Percentiles rank a stretch among this genome's conserved stretches.
Conservation (phyloP, 2,888 invertebrate species). For the Ectobius pallidus region DNA sequence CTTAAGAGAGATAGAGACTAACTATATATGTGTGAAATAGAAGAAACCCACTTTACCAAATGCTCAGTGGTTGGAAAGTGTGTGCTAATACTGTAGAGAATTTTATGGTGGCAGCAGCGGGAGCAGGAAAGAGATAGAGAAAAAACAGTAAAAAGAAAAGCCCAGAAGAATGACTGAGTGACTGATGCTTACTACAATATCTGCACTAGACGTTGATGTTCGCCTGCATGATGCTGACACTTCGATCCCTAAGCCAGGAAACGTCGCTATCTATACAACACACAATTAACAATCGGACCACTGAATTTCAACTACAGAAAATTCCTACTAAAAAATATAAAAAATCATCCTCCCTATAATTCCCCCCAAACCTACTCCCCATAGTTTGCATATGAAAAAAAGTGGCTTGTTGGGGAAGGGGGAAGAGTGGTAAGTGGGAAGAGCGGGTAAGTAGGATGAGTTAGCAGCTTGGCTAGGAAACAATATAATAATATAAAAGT, state of each 20-base stretch:
- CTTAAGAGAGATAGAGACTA: not conserved
- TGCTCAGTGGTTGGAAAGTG: constrained; percentile 2
- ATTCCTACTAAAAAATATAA: constrained; percentile 19
- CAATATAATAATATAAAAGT: constrained; percentile 16
- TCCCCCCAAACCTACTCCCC: not conserved
- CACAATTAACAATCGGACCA: constrained; percentile 21
- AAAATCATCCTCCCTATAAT: constrained; percentile 13
- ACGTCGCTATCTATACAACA: not conserved
- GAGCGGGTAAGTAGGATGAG: not conserved
- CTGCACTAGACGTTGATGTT: constrained; percentile 5
- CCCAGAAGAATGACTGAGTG: not conserved
- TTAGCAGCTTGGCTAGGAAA: constrained; percentile 1
- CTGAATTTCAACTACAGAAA: constrained; percentile 28
- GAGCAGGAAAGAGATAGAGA: not conserved
- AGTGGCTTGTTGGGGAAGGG: not conserved
- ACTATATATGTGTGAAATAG: not conserved
- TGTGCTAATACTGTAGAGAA: not conserved
- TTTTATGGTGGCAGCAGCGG: not conserved
- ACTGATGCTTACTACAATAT: not conserved
- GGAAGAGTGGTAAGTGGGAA: not conserved
- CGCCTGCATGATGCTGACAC: constrained; percentile 30
- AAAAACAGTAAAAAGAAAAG: not conserved
- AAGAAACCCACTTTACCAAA: not conserved
- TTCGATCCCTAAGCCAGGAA: constrained; percentile 16
- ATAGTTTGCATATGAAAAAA: constrained; percentile 24